These are phyloP conservation scores for Endotricha flammealis DNA, from an alignment of 2,888 invertebrate species.

Conservation along the genomic window DNA sequence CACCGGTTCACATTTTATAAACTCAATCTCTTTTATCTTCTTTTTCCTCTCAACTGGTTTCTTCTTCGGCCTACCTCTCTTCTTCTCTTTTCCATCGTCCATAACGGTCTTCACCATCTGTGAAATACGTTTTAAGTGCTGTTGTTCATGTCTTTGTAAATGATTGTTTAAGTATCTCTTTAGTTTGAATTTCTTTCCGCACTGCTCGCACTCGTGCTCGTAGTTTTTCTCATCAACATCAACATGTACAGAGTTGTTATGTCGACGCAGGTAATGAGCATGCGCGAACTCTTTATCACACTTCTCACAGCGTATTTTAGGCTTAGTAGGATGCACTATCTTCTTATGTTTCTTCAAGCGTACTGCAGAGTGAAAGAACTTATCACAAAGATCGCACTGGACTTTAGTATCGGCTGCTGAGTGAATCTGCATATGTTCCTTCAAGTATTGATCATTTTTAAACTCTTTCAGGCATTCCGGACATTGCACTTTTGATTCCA, in stretches of 20 bases:
- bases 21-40: constrained; percentile 55
- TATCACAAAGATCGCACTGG: constrained; percentile 65
- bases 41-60: constrained; percentile 1
- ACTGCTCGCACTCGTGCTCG: constrained; percentile 59
- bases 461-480: constrained; percentile 68
- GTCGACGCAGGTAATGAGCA: constrained; percentile 57
- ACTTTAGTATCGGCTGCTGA: constrained; percentile 60
- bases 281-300: constrained; percentile 69
- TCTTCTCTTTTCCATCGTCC: constrained; percentile 38
- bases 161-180: constrained; percentile 63
- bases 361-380: constrained; percentile 59
- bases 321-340: constrained; percentile 63
- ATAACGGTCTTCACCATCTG: constrained; percentile 68
- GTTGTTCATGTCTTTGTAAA: constrained; percentile 64
- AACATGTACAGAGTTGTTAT: constrained; percentile 60
- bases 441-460: constrained; percentile 67
- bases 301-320: constrained; percentile 60
- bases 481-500: constrained; percentile 66
- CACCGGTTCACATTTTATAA: constrained; percentile 67
- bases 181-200: constrained; percentile 67
- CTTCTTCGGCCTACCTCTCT: constrained; percentile 37
- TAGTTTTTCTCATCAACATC: constrained; percentile 59
- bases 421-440: constrained; percentile 69
- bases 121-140: constrained; percentile 62
- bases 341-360: constrained; percentile 68